Base-by-base conservation (phyloP, 2,888 invertebrate species). In the Sinhomidia bicolor region DNA sequence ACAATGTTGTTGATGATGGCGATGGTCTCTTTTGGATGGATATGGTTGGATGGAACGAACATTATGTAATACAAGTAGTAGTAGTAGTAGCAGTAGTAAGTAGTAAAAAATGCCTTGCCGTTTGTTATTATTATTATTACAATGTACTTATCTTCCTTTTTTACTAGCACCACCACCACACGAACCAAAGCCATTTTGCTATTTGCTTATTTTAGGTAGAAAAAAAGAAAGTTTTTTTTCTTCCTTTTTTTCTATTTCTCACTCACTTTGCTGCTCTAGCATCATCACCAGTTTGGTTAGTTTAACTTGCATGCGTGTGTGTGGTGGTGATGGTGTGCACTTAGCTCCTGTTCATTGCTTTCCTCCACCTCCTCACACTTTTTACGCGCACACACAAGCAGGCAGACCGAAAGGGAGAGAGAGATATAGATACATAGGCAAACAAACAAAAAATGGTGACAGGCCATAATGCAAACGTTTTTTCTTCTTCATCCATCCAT, bases 381-480 rank as follows among this genome's bases (percentile, higher is more conserved):
- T 76, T 71, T 54, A 10, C 23, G 20, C 29, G 20, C 60, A 65
- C 78, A 60, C 47, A 86, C 29, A 44, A 26, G 74, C 17, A 80
- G 20, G 20, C 36, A 80, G 14, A 32, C 85, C 36, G 36, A n/a
- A n/a, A n/a, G n/a, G n/a, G n/a, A n/a, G n/a, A n/a, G n/a, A 83
- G 14, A 54, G n/a, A 54, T 10, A 54, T 32, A 60, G 29, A 29
- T 74, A 44, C 74, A 47, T 74, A 74, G 57, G 78, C 86, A 86
- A 80, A 85, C 79, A 86, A 68, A 68, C 32, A 76, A 82, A 82
- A 88, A 84, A 88, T 65, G 84, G 88, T 84, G 88, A 88, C 88
- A 84, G 88, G 79, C 80, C 71, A 80, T 84, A 84, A 88, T 83
- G 83, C 78, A 88, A 83, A 57, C 79, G 51, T 68, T 84, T 82